Evolutionary conservation across 2,797 vertebrate genomes (phyloP), one percentile per base, ranked within the genome.

Genomic region (Orientallactaga sibirica): DNA sequence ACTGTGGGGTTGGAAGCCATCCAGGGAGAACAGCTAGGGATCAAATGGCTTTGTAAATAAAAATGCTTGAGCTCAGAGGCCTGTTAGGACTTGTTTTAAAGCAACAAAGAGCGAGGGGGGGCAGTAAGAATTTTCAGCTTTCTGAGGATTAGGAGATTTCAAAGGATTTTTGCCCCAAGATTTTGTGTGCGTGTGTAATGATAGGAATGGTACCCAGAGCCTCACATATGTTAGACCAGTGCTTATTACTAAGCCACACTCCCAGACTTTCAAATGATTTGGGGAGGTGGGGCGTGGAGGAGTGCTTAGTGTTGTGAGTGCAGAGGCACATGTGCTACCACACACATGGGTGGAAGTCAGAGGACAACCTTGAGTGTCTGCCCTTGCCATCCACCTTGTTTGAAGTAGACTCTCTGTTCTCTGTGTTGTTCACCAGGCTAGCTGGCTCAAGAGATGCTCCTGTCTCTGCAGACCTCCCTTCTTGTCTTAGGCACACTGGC

Each of bases 111-210:
- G 55, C 74, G 43, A 37, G 33, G 48, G 75, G 8, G 16, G 25
- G 41, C 82, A 86, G 29, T 58, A 67, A 85, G 37, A 5, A 43
- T 27, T 91, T 85, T 87, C 71, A 86, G 48, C n/a, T 90, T 92
- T 87, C 64, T 87, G n/a, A 66, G 58, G 61, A 64, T 48, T 20
- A 94, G 66, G 58, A 83, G 37, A 85, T 89, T 91, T 87, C 41
- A 71, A 92, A 77, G 25, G 48, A 73, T 61, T 48, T 76, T 8
- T 43, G 2, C 55, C 55, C 55, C 55, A 58, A 58, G 55, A 64
- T 75, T 64, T 37, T 41, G 82, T 33, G 15, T 77, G 16, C 22
- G 18, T 25, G 20, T 41, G 52, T 24, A 11, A 3, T 64, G 27
- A 33, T 80, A 7, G 33, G 24, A 29, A 41, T 81, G 24, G 24